Conservation (phyloP, 2,113 vertebrate species). For the Malurus melanocephalus region DNA sequence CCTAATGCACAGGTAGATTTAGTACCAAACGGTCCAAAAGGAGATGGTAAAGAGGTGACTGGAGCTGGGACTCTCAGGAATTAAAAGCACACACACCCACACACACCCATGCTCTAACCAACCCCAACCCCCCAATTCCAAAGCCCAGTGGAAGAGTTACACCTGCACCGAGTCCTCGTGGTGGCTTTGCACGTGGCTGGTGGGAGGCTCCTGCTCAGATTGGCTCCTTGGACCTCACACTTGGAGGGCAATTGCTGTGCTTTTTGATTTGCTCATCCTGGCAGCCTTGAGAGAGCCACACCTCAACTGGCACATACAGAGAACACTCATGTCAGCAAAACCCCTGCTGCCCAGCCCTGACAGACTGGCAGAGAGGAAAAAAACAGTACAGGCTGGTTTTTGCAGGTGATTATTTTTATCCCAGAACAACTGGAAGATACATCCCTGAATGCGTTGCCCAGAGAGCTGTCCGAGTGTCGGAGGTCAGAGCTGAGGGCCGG, state of each 20-base stretch:
- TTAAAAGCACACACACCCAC: neutral
- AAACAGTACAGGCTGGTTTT: constrained; percentile 22
- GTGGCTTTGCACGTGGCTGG: neutral
- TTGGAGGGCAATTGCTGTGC: constrained; percentile 32
- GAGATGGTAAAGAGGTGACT: constrained; percentile 14
- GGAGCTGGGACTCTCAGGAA: constrained; percentile 41
- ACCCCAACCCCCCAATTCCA: neutral
- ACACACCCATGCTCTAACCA: neutral
- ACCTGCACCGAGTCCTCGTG: neutral
- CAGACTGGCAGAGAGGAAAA: neutral
- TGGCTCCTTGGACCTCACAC: neutral
- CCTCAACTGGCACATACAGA: neutral
- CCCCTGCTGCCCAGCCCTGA: neutral
- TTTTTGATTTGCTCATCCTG: neutral
- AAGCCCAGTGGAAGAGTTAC: neutral
- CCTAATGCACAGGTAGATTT: constrained; percentile 8
- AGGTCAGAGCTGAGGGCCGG: neutral
- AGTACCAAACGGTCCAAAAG: constrained; percentile 54
- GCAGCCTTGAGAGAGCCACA: neutral
- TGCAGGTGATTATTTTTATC: constrained; percentile 38
- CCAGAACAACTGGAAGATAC: constrained; percentile 33
- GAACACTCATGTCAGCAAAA: neutral
- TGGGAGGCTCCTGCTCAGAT: neutral
- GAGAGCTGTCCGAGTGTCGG: constrained; percentile 20
- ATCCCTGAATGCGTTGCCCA: constrained; percentile 65